Evolutionary conservation across 2,888 invertebrate genomes (phyloP), one percentile per base, ranked within the genome.

Genomic region (Oscheius sp.): DNA sequence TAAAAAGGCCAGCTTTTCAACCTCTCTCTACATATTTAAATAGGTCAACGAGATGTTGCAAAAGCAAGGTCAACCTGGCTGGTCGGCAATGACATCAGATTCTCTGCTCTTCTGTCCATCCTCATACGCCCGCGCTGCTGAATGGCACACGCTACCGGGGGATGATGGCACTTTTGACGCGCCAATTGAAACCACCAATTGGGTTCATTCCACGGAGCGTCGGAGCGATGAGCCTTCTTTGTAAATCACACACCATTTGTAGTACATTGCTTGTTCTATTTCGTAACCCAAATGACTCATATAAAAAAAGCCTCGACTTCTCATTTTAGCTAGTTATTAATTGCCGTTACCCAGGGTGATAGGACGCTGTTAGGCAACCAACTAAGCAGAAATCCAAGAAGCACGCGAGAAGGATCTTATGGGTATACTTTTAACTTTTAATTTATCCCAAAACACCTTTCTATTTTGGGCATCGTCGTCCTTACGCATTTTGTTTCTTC

Each of bases 151-250:
- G 52, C 66, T 66, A 66, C 66, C 66, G 63, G 52, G 61, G 52
- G 66, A 66, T 66, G 66, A 66, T 66, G 66, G 66, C 66, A 66
- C 66, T 66, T 66, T 66, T 66, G 66, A 52, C 66, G 66, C 52
- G 35, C 66, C 66, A 66, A 66, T 66, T 66, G 66, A 66, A 66
- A 52, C 66, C 66, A 66, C 66, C 66, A 66, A 66, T 66, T 66
- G 66, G 66, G 66, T 66, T 29, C 66, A 66, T 52, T 52, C 35
- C 63, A 45, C 43, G 43, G 63, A n/a, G 43, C 43, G 41, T 45
- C 43, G 52, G 46, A 23, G 13, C 13, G 45, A 9, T 6, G 58
- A 29, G n/a, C 58, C n/a, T 29, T 49, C 49, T 27, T 29, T 25
- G 58, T 58, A 27, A 58, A 58, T 58, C 58, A 53, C 49, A 49